phyloP scores from a whole-genome alignment of 2,888 invertebrate genomes.

The Netelia fuscicornis region DNA sequence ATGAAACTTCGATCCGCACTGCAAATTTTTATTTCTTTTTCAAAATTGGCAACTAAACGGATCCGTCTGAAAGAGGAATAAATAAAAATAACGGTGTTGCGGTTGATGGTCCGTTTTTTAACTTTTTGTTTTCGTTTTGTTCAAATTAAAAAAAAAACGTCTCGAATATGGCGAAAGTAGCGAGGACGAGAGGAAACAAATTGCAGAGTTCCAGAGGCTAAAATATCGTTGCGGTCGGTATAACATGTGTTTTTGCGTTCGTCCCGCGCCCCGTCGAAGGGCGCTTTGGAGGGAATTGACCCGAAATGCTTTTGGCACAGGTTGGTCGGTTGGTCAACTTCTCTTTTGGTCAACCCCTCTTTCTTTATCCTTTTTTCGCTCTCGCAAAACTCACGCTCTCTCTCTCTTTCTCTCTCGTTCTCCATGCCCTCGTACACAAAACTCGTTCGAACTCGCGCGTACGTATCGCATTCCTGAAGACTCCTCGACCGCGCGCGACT shows the following conservation, averaged over 20 bases:
- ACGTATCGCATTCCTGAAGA: constrained; percentile 54
- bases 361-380: constrained; percentile 14
- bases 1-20: neutral
- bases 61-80: too few relatives aligned
- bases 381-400: constrained; percentile 8
- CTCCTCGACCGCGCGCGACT: constrained; percentile 24
- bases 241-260: constrained; percentile 27
- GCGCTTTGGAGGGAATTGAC: constrained; percentile 48
- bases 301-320: constrained; percentile 27
- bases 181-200: neutral
- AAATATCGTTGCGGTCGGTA: constrained; percentile 13
- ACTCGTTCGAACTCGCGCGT: constrained; percentile 41
- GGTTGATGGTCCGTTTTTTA: too few relatives aligned
- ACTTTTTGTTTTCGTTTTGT: neutral
- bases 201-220: neutral
- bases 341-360: constrained; percentile 21
- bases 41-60: too few relatives aligned
- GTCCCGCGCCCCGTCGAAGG: constrained; percentile 28
- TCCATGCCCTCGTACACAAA: constrained; percentile 16
- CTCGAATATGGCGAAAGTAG: too few relatives aligned
- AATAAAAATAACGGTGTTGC: too few relatives aligned
- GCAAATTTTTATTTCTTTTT: neutral
- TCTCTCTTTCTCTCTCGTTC: constrained; percentile 17
- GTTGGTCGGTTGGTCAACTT: constrained; percentile 14
- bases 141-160: too few relatives aligned